Evolutionary conservation across 2,888 invertebrate species (phyloP).

Genomic region (Netelia melanura): DNA sequence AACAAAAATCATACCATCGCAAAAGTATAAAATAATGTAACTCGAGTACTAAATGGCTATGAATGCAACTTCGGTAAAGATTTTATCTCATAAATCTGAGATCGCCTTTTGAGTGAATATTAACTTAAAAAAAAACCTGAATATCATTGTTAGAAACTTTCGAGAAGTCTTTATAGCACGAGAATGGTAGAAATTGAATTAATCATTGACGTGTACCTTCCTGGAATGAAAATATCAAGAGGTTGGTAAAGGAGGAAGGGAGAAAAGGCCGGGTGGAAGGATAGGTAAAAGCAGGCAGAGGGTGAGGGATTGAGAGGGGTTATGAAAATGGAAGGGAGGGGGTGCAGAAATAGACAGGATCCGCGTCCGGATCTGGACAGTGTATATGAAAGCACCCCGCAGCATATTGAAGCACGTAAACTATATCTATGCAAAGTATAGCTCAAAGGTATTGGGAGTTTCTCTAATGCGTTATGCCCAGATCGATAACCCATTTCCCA

Average conservation of each 20-base stretch:
- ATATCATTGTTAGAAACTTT: too few species aligned
- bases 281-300: too few species aligned
- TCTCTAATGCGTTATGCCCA: conserved; percentile 53
- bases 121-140: too few species aligned
- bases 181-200: too few species aligned
- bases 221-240: conserved; percentile 13
- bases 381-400: conserved; percentile 55
- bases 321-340: not conserved
- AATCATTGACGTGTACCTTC: not conserved
- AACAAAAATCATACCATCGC: not conserved
- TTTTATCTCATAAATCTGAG: too few species aligned
- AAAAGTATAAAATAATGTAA: not conserved
- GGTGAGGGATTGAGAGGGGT: too few species aligned
- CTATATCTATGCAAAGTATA: not conserved
- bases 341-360: not conserved
- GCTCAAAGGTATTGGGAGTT: conserved; percentile 14
- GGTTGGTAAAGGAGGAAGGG: conserved; percentile 27
- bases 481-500: conserved; percentile 84
- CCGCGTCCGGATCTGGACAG: conserved; percentile 34
- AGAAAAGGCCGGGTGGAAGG: too few species aligned
- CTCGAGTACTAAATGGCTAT: too few species aligned
- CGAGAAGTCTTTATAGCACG: too few species aligned
- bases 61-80: too few species aligned
- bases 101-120: too few species aligned
- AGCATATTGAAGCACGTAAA: conserved; percentile 18